phyloP scores from a whole-genome alignment of 2,797 vertebrate species.

The Anas georgica region DNA sequence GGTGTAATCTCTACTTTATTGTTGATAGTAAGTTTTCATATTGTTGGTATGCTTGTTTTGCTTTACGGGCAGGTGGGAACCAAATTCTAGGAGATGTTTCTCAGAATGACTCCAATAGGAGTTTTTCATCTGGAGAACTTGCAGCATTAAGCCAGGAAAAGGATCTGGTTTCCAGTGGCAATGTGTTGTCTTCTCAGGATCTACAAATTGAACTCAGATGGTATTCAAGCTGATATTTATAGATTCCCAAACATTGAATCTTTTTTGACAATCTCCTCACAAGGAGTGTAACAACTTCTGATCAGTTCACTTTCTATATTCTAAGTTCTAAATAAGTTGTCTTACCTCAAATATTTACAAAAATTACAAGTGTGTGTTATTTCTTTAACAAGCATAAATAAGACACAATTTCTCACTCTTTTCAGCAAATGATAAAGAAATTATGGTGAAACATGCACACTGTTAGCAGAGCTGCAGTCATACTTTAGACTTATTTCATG shows the following conservation, averaged over 20 bases:
- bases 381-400: neutral
- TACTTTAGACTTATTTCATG: neutral
- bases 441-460: neutral
- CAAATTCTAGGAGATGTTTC: neutral
- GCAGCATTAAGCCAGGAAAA: neutral
- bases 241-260: neutral
- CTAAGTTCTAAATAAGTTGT: neutral
- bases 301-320: neutral
- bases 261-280: neutral
- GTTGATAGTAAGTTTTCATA: neutral
- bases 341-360: neutral
- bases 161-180: neutral
- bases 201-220: neutral
- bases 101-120: neutral
- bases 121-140: neutral
- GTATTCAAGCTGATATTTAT: neutral
- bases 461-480: neutral
- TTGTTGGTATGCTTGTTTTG: neutral
- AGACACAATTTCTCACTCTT: neutral
- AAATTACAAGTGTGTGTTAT: neutral
- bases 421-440: neutral
- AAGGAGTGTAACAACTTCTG: neutral
- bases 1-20: neutral
- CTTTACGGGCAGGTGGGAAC: neutral
- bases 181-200: neutral